Evolutionary conservation across 1,140 invertebrate genomes (phyloP).

Genomic region (Halictus rubicundus): DNA sequence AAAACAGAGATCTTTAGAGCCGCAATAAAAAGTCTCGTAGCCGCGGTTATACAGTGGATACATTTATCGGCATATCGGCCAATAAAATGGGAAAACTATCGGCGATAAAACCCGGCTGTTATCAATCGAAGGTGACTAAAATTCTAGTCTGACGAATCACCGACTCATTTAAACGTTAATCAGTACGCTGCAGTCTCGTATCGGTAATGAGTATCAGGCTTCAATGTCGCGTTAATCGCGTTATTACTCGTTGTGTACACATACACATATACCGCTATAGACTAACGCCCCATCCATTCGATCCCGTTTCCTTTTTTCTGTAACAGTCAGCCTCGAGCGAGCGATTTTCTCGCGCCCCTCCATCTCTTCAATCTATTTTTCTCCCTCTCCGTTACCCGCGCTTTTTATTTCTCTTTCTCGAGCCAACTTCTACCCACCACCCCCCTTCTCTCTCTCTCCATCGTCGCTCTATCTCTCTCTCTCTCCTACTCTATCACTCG

Average conservation of each 20-base stretch:
- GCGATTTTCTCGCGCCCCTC: slow-evolving; percentile 51
- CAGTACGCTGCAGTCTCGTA: neutral
- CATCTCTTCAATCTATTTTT: neutral
- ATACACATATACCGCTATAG: slow-evolving; percentile 77
- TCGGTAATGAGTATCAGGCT: neutral
- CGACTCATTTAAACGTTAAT: neutral
- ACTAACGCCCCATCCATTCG: slow-evolving; percentile 73
- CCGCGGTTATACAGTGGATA: neutral
- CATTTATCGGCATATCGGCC: neutral
- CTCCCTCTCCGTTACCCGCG: slow-evolving; percentile 24
- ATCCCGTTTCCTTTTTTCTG: slow-evolving; percentile 75
- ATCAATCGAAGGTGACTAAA: neutral
- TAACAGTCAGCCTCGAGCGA: slow-evolving; percentile 48
- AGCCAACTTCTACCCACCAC: neutral
- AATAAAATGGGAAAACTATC: neutral
- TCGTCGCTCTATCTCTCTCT: too few relatives aligned
- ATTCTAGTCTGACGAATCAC: neutral
- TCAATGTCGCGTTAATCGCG: slow-evolving; percentile 66
- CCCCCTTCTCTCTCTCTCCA: neutral
- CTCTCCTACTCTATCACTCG: too few relatives aligned
- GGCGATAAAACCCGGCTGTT: too few relatives aligned
- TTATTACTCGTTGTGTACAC: slow-evolving; percentile 60
- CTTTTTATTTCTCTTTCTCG: slow-evolving; percentile 22
- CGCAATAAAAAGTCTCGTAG: too few relatives aligned
- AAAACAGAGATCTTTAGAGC: too few relatives aligned